Conservation (phyloP, 2,113 vertebrate genomes). For the Oxyruncus cristatus region DNA sequence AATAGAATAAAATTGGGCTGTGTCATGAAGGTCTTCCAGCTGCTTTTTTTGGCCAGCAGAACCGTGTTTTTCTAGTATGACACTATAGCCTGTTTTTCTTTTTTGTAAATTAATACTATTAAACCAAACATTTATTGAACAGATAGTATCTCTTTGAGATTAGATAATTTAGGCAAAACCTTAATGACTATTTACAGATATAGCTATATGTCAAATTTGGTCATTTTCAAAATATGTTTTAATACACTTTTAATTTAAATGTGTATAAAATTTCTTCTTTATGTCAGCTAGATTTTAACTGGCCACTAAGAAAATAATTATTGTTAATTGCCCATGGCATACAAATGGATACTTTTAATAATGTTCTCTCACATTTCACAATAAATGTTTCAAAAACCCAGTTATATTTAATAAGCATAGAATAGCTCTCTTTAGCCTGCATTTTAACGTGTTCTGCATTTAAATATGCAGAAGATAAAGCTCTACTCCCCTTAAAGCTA, state of each 20-base stretch:
- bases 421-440: background rate
- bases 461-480: background rate
- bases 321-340: background rate
- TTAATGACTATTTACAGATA: background rate
- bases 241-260: background rate
- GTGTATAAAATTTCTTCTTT: background rate
- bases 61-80: background rate
- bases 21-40: background rate
- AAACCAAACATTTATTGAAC: background rate
- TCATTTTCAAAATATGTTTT: background rate
- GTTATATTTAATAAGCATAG: background rate
- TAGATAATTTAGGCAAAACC: background rate
- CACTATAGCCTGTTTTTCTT: background rate
- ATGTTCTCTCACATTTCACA: background rate
- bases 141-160: background rate
- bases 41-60: background rate
- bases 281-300: background rate
- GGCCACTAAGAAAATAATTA: constrained; percentile 1
- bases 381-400: background rate
- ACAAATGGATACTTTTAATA: background rate
- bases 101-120: background rate
- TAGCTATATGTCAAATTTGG: background rate
- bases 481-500: background rate
- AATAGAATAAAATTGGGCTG: background rate
- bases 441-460: constrained; percentile 23